Percentiles rank a stretch among this genome's conserved stretches.
phyloP scores from a whole-genome alignment of 2,888 invertebrate genomes.

The Liopterus haemorrhoidalis region DNA sequence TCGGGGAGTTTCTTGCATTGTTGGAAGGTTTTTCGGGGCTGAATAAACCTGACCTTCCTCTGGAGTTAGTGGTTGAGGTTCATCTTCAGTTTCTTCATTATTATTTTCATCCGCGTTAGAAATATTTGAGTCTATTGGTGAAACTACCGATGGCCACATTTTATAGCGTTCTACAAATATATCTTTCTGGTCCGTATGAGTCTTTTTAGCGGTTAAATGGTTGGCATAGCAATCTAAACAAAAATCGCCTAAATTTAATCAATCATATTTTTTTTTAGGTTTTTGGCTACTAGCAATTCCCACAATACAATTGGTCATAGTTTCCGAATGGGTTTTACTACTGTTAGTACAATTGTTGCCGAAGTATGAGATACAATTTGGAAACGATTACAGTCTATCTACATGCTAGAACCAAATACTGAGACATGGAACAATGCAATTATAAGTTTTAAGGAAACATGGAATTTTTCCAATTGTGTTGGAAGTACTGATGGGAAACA shows the following conservation, averaged over 20 bases:
- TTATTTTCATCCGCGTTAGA: too few species aligned
- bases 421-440: conserved; percentile 26
- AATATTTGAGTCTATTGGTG: conserved; percentile 20
- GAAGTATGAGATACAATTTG: conserved; percentile 35
- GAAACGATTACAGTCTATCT: conserved; percentile 30
- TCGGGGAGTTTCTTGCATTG: too few species aligned
- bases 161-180: conserved; percentile 10
- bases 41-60: too few species aligned
- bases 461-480: conserved; percentile 30
- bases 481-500: conserved; percentile 26
- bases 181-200: conserved; percentile 3
- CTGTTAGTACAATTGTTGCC: conserved; percentile 32
- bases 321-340: conserved; percentile 33
- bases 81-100: too few species aligned
- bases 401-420: too few species aligned
- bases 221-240: conserved; percentile 13
- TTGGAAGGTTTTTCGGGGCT: too few species aligned
- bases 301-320: conserved; percentile 32
- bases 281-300: too few species aligned
- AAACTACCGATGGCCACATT: conserved; percentile 15
- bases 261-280: conserved; percentile 17
- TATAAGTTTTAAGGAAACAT: conserved; percentile 22
- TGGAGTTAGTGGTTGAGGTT: too few species aligned
- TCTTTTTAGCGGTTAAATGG: too few species aligned
- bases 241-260: conserved; percentile 12